Evolutionary conservation across 2,888 invertebrate genomes (phyloP), one percentile per base, ranked within the genome.

Genomic region (Melanotus villosus): DNA sequence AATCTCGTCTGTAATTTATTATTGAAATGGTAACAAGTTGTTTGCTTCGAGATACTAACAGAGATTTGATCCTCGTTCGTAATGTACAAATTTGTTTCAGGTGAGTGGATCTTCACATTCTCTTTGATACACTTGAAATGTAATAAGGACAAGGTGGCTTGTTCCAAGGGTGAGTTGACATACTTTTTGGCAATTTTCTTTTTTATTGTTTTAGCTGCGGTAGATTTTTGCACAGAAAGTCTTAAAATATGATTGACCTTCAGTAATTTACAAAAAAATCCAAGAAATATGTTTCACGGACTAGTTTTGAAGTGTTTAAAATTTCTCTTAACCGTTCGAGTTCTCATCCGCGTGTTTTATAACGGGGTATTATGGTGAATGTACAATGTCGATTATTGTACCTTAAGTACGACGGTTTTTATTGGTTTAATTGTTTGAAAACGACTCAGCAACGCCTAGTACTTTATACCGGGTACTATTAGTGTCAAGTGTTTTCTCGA

Each of bases 401-500:
- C 45, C 56, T 60, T 14, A 60, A 67, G 60, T 66, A 60, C 45
- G 52, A 21, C 14, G 56, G 30, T 66, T 59, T 67, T 67, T 67
- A 67, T 67, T 67, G 54, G 62, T 67, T 67, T 67, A 67, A 67
- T 67, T 67, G 67, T 67, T 67, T 67, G 62, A 67, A 67, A 67
- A 67, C 67, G 67, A 38, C 67, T 67, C 62, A 45, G 67, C 67
- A 67, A 56, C 60, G 67, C 67, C 60, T 60, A 62, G 67, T 67
- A 67, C 67, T 67, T 67, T 67, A 67, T 50, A 45, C 67, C 67
- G 32, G 67, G 67, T 47, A 67, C 67, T 67, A 67, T 67, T 67
- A 67, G 67, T 67, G 67, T 67, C 67, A 67, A 67, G 67, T 67
- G 67, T 16, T 67, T 60, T 67, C 67, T 67, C 62, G 67, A 67